Conservation (phyloP, 2,113 vertebrate genomes). For the Brienomyrus brachyistius region DNA sequence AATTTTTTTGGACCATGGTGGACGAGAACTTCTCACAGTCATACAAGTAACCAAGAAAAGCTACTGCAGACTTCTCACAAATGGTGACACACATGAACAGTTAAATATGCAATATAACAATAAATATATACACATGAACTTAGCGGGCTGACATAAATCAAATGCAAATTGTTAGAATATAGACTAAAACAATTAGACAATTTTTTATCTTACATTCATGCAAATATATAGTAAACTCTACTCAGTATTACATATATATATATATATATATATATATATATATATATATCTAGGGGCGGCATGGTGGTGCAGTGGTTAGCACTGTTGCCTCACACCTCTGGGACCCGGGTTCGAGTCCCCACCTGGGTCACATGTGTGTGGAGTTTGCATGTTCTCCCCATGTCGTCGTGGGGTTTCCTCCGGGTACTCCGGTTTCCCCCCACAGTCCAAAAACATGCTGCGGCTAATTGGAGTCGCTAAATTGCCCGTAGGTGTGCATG, state of each 20-base stretch:
- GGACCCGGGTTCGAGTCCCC: too few relatives aligned
- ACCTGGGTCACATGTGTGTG: too few relatives aligned
- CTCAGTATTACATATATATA: neutral
- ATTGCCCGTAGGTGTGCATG: too few relatives aligned
- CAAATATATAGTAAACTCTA: neutral
- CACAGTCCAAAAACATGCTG: too few relatives aligned
- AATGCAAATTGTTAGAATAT: neutral
- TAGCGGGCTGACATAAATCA: neutral
- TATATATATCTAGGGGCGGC: too few relatives aligned
- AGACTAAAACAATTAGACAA: neutral
- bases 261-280: too few relatives aligned
- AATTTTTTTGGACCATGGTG: neutral
- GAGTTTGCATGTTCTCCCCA: too few relatives aligned
- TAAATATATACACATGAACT: neutral
- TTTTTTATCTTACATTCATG: neutral
- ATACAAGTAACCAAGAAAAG: neutral
- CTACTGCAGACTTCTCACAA: neutral
- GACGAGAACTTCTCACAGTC: neutral
- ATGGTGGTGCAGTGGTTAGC: too few relatives aligned
- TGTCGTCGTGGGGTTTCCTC: too few relatives aligned
- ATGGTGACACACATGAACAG: neutral
- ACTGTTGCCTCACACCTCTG: too few relatives aligned
- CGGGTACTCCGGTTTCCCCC: too few relatives aligned
- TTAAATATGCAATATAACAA: neutral
- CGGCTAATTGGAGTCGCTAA: too few relatives aligned